Base-by-base conservation (phyloP, 2,113 vertebrate genomes). In the Drymodes brunneopygia region DNA sequence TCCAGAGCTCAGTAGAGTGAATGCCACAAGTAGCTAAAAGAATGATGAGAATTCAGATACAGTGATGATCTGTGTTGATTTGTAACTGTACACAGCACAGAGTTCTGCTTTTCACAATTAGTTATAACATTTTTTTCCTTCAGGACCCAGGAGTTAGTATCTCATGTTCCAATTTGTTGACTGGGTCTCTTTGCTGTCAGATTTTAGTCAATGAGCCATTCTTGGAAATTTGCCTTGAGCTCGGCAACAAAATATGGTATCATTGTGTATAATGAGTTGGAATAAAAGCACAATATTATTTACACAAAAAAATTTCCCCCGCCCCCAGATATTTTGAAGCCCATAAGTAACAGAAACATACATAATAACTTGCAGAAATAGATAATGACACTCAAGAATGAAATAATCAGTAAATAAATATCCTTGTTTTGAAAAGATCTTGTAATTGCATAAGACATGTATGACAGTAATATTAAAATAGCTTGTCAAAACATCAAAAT, bases 401-500 rank as follows among this genome's bases (percentile, higher is more conserved):
- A 93, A 94, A 81, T 53, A 81, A 94, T 93, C 82, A 81, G 90
- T 95, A 88, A 78, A 86, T 77, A 92, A 90, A 81, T 74, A 64
- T 53, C 12, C 9, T 64, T 78, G 15, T 45, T 95, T 92, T 78
- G 60, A 83, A 95, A 86, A 88, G 31, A 84, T 48, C 75, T 94
- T 60, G 44, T 94, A 90, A 93, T 95, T 96, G 48, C 53, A 35
- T 36, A 73, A 93, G 79, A 74, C 38, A 16, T 64, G 35, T 88
- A 50, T 94, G 85, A 88, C 51, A 95, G 85, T 71, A 93, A 66
- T 56, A 92, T 78, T 93, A 90, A 83, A 93, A 81, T 61, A 83
- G 27, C 42, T 88, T 95, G 94, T 97, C 75, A 90, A 96, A 96
- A 81, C 65, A 88, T 90, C 60, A 79, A 88, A 96, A 96, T 71